Percentiles rank a stretch among this genome's conserved stretches.
These are phyloP conservation scores for Eptesicus fuscus DNA, from an alignment of 2,113 vertebrate genomes.

Conservation along the genomic window DNA sequence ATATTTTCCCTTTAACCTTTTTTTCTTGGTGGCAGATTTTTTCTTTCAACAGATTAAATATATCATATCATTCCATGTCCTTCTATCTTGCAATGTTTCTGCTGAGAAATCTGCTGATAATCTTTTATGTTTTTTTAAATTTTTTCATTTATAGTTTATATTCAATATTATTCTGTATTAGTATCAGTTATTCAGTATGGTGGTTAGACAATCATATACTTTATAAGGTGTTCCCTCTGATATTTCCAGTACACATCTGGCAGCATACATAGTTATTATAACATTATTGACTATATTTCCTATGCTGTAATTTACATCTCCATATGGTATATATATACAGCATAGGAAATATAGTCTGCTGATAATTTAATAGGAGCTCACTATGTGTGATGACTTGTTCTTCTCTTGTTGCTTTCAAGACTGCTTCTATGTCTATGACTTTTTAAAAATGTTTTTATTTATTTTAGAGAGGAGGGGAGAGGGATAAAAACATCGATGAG, in stretches of 20 bases:
- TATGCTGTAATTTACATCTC: not conserved
- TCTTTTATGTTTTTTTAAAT: not conserved
- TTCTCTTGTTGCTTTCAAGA: conserved; percentile 12
- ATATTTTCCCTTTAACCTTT: not conserved
- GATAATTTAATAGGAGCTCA: not conserved
- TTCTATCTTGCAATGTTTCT: not conserved
- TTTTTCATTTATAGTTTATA: not conserved
- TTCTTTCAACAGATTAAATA: not conserved
- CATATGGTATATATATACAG: not conserved
- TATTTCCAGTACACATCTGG: not conserved
- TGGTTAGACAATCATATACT: not conserved
- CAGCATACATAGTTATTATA: not conserved
- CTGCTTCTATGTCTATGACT: not conserved
- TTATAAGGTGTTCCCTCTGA: not conserved
- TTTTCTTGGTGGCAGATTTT: not conserved
- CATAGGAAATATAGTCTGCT: not conserved
- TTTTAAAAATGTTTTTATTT: not conserved
- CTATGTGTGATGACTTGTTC: not conserved
- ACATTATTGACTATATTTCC: not conserved
- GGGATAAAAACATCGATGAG: too few species aligned
- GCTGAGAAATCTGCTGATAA: not conserved
- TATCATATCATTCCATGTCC: not conserved
- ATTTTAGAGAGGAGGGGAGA: too few species aligned
- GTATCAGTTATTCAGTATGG: not conserved
- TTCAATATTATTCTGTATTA: not conserved